phyloP scores from a whole-genome alignment of 2,113 vertebrate species.

The Coregonus clupeaformis region DNA sequence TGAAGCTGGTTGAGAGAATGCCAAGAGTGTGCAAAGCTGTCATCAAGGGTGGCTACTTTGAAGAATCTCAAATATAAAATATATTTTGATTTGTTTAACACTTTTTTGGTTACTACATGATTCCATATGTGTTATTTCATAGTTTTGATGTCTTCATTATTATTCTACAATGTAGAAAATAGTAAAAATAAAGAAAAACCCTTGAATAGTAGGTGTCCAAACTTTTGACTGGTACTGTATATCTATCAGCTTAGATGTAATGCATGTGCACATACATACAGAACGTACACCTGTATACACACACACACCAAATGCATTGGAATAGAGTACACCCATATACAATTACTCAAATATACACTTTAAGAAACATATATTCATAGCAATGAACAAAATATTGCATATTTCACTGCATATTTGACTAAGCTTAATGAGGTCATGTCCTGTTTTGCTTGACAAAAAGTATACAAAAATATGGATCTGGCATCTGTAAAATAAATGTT shows the following conservation, averaged over 20 bases:
- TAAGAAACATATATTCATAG: constrained; percentile 2
- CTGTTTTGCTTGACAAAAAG: constrained; percentile 50
- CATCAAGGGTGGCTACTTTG: too few relatives aligned
- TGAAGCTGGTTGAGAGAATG: too few relatives aligned
- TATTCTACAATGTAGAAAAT: too few relatives aligned
- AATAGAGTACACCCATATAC: constrained; percentile 18
- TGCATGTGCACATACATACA: not conserved
- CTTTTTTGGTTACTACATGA: too few relatives aligned
- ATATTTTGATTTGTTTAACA: too few relatives aligned
- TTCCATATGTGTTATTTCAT: too few relatives aligned
- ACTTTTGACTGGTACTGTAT: too few relatives aligned
- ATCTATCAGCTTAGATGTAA: not conserved
- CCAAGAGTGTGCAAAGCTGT: too few relatives aligned
- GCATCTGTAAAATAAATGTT: constrained; percentile 12
- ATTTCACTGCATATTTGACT: constrained; percentile 65
- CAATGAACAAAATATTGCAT: constrained; percentile 53
- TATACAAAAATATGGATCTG: not conserved
- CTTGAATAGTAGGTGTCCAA: too few relatives aligned
- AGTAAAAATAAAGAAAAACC: too few relatives aligned
- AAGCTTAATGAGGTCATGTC: constrained; percentile 67
- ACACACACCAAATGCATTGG: constrained; percentile 5
- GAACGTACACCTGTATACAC: not conserved
- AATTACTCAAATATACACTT: not conserved
- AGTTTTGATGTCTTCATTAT: too few relatives aligned
- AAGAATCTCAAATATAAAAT: too few relatives aligned